Conservation (phyloP, 2,888 invertebrate genomes). For the Acanthosepion esculentum region DNA sequence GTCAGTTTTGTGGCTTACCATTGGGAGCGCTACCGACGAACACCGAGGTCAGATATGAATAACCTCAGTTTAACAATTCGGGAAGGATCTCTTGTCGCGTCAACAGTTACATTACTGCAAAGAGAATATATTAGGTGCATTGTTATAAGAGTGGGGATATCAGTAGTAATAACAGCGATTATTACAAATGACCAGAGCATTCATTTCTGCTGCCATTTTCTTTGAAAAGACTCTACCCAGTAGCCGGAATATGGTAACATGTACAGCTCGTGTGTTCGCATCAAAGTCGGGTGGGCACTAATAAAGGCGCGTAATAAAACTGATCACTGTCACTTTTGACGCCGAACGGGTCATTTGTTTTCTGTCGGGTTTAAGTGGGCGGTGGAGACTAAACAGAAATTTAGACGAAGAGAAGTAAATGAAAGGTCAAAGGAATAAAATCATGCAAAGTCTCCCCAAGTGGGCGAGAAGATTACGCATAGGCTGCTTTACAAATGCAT, state of each 20-base stretch:
- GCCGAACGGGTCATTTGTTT: not conserved
- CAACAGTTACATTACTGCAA: not conserved
- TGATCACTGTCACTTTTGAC: not conserved
- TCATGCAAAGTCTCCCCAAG: not conserved
- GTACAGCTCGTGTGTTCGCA: not conserved
- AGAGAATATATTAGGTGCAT: not conserved
- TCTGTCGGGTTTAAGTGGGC: not conserved
- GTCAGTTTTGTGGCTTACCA: not conserved
- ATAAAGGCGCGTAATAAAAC: not conserved
- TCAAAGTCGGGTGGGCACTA: not conserved
- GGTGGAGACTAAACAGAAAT: not conserved
- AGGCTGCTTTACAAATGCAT: too few relatives aligned
- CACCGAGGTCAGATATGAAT: not conserved
- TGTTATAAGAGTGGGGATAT: not conserved
- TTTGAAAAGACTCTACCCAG: not conserved
- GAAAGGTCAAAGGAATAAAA: conserved; percentile 15
- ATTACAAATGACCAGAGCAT: not conserved
- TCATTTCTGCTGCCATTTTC: not conserved
- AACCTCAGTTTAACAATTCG: not conserved
- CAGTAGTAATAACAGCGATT: not conserved
- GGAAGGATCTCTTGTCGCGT: not conserved
- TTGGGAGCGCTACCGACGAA: not conserved
- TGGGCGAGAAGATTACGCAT: not conserved
- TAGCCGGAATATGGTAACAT: not conserved
- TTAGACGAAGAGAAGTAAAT: not conserved